Evolutionary conservation across 2,113 vertebrate genomes (phyloP), one percentile per base, ranked within the genome.

Genomic region (Dipodomys stephensi): DNA sequence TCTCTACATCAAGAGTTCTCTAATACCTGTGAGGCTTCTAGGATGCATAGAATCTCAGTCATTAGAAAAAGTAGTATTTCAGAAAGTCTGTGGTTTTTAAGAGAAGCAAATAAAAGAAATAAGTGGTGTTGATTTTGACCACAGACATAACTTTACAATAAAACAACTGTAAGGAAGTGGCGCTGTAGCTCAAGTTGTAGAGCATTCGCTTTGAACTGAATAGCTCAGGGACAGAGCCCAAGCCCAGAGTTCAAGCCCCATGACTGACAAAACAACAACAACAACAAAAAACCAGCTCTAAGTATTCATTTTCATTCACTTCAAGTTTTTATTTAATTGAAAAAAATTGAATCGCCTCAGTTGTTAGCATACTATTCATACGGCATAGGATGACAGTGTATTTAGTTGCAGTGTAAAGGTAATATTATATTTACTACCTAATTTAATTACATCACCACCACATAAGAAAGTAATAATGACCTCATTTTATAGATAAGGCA

Each of bases 51-150:
- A 27, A 35, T 90, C 53, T 74, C 62, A 23, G 68, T 78, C 60
- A 74, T 65, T 2, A 83, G 4, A 18, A 6, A 95, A 97, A 81
- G 46, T 30, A 88, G 79, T 65, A 28, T 74, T 0, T 6, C 3
- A 11, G 32, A 89, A 49, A 86, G 12, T 71, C 12, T 15, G 5
- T 11, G 30, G 46, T 15, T n/a, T 30, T 27, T 68, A 32, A 39
- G 11, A 65, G 64, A 95, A 97, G 85, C 35, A 96, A 92, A 67
- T 9, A 93, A 44, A 28, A 90, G 88, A 79, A 96, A 7, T 32
- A 80, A 90, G 7, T 15, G 1, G 73, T 65, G 3, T 18, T 46
- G 87, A 30, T 15, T 39, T 64, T 30, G 27, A 76, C 11, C 72
- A 11, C 7, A 77, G 5, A 72, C 46, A 11, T 78, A 1, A 64